Conservation (phyloP, 2,888 invertebrate species). For the Acanthosepion lycidas region DNA sequence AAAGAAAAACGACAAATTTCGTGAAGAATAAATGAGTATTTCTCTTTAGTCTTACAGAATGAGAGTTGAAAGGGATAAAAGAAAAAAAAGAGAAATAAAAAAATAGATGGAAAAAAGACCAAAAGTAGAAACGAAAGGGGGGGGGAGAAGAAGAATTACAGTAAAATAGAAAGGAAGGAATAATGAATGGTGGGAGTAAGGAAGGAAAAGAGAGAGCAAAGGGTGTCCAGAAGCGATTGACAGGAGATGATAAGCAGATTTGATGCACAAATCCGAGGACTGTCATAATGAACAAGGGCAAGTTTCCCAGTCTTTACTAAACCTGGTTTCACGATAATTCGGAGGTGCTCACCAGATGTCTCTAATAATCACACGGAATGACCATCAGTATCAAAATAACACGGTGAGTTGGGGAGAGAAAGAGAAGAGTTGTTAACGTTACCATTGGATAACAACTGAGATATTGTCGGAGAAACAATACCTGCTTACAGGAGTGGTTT, state of each 20-base stretch:
- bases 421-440: background rate
- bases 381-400: background rate
- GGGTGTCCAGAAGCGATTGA: background rate
- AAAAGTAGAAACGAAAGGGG: background rate
- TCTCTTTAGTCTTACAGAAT: too few relatives aligned
- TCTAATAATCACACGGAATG: background rate
- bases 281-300: background rate
- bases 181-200: background rate
- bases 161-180: background rate
- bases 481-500: background rate
- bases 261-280: background rate
- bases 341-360: background rate
- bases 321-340: background rate
- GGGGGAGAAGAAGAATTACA: background rate
- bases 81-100: background rate
- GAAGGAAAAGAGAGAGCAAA: background rate
- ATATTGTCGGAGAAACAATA: background rate
- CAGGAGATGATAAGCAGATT: background rate
- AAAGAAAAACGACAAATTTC: too few relatives aligned
- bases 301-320: background rate
- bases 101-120: background rate
- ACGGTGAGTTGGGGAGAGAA: background rate
- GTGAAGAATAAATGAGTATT: too few relatives aligned
- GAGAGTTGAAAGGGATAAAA: too few relatives aligned
- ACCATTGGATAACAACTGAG: background rate